phyloP scores from a whole-genome alignment of 37 sponge, comb jelly and placozoan genomes.

The Aplysina aerophoba region DNA sequence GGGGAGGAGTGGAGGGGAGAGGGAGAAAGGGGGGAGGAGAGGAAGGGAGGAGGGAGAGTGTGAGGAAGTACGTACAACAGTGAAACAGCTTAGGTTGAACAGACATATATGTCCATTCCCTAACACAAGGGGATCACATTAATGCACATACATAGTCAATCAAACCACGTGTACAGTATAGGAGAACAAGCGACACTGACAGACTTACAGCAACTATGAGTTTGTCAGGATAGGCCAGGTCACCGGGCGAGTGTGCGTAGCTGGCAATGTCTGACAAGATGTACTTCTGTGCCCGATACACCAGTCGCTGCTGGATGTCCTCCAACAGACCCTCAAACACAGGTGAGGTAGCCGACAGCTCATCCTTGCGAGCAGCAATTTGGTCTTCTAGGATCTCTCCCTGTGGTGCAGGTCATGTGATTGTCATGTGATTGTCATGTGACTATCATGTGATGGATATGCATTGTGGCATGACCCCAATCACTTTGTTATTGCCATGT shows the following conservation, averaged over 20 bases:
- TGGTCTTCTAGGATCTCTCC: constrained; percentile 88
- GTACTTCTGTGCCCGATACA: constrained; percentile 93
- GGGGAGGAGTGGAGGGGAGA: background rate
- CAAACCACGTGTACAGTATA: too few relatives aligned
- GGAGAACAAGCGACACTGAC: background rate
- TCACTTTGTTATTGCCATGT: background rate
- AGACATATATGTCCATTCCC: too few relatives aligned
- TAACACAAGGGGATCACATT: background rate
- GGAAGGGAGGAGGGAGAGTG: background rate
- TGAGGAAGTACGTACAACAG: background rate
- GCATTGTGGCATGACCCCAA: too few relatives aligned
- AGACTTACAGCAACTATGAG: constrained; percentile 70
- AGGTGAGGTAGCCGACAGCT: constrained; percentile 79
- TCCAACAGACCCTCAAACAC: constrained; percentile 84
- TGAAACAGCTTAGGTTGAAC: background rate
- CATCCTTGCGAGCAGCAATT: constrained; percentile 73
- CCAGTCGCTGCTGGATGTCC: constrained; percentile 95
- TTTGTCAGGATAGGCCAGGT: constrained; percentile 98
- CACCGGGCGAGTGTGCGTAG: constrained; percentile 89
- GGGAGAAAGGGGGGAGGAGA: background rate
- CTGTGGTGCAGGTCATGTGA: constrained; percentile 45
- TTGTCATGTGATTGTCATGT: constrained; percentile 1
- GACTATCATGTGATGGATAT: too few relatives aligned
- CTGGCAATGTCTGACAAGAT: constrained; percentile 90
- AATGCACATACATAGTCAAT: too few relatives aligned